phyloP scores from a whole-genome alignment of 2,113 vertebrate genomes.

The Desmodus rotundus region DNA sequence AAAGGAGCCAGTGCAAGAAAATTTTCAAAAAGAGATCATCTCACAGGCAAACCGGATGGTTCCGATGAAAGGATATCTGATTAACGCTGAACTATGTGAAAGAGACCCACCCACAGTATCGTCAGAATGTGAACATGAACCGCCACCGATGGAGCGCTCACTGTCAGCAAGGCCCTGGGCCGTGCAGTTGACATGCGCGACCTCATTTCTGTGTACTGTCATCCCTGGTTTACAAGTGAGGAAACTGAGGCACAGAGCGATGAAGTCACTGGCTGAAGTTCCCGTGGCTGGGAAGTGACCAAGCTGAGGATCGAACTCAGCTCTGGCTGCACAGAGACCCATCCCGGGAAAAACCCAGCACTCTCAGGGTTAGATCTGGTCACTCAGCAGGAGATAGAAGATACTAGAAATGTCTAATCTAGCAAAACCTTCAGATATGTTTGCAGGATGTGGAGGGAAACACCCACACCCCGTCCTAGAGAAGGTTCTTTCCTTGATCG shows the following conservation, averaged over 20 bases:
- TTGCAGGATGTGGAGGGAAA: not conserved
- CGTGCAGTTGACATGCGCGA: rapidly evolving
- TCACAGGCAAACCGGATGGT: not conserved
- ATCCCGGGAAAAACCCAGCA: not conserved
- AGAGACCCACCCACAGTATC: not conserved
- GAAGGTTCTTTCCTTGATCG: not conserved
- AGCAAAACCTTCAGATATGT: not conserved
- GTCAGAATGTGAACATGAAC: not conserved
- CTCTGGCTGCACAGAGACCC: rapidly evolving
- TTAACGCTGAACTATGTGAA: not conserved
- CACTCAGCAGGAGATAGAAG: not conserved
- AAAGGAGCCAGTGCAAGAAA: not conserved
- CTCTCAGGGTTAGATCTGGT: not conserved
- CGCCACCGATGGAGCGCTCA: rapidly evolving
- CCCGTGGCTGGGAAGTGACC: not conserved
- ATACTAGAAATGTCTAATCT: not conserved
- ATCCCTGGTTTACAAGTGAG: not conserved
- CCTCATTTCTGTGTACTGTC: not conserved
- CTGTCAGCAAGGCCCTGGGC: too few species aligned
- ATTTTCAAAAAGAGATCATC: not conserved
- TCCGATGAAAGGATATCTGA: not conserved
- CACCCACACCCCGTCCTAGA: not conserved
- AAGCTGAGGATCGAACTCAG: not conserved
- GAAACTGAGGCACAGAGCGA: not conserved
- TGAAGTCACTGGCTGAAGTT: not conserved